Percentiles rank a stretch among this genome's conserved stretches.
Evolutionary conservation across 1,140 invertebrate species (phyloP).

Genomic region (Drosophila trapezifrons): DNA sequence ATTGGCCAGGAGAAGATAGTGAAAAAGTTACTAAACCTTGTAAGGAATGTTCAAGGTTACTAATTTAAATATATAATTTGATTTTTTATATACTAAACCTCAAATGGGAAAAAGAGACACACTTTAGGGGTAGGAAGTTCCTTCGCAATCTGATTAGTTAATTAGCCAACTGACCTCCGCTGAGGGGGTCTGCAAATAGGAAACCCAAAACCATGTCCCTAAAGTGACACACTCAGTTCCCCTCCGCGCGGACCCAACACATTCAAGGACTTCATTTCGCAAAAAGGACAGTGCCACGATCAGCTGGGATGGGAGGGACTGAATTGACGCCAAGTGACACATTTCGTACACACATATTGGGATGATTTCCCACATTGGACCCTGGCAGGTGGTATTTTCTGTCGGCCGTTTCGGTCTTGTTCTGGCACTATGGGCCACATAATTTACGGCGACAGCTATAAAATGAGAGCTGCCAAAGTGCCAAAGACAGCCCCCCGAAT

Average conservation of each 20-base stretch:
- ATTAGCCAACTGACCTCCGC: constrained; percentile 44
- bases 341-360: constrained; percentile 31
- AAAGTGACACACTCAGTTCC: constrained; percentile 53
- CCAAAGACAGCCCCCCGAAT: constrained; percentile 42
- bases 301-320: constrained; percentile 18
- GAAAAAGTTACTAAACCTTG: neutral
- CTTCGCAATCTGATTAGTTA: constrained; percentile 64
- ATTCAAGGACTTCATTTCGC: constrained; percentile 51
- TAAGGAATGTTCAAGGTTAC: neutral
- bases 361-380: constrained; percentile 36
- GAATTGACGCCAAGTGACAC: constrained; percentile 49
- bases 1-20: neutral
- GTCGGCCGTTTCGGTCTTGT: constrained; percentile 39
- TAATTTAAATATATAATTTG: neutral
- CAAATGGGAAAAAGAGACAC: neutral
- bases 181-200: constrained; percentile 34
- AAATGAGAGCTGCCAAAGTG: constrained; percentile 70
- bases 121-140: neutral
- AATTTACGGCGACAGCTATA: constrained; percentile 69
- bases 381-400: constrained; percentile 43
- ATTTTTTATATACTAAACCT: neutral
- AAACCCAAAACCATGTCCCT: constrained; percentile 51
- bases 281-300: constrained; percentile 22
- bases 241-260: too few relatives aligned
- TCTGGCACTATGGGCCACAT: constrained; percentile 55